phyloP scores from a whole-genome alignment of 2,797 vertebrate species.

The Arrhamphus sclerolepis region DNA sequence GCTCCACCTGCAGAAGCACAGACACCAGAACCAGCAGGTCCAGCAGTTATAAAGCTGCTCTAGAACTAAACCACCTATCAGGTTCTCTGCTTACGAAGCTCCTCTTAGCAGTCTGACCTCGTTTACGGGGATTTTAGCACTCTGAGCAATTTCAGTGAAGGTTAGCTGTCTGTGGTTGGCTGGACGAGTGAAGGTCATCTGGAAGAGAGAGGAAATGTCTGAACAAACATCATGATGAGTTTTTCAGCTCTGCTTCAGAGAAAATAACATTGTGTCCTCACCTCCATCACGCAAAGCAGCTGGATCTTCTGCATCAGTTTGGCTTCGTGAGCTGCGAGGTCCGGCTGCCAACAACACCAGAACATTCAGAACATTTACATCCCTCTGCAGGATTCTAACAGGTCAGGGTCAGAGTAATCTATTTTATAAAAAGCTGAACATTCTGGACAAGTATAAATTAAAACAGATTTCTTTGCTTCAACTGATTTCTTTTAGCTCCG shows the following conservation, averaged over 20 bases:
- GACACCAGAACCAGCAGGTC: not conserved
- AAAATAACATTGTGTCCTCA: conserved; percentile 57
- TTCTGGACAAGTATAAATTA: too few species aligned
- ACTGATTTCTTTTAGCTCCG: too few species aligned
- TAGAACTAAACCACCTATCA: too few species aligned
- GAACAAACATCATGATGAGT: not conserved
- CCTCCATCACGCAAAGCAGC: conserved; percentile 97
- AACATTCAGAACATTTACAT: too few species aligned
- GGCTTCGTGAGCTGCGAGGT: conserved; percentile 91
- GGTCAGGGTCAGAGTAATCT: too few species aligned
- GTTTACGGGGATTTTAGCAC: conserved; percentile 90
- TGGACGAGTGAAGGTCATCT: conserved; percentile 99
- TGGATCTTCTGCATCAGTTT: conserved; percentile 98
- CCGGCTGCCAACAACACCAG: conserved; percentile 81
- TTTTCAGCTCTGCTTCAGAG: too few species aligned
- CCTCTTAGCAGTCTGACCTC: conserved; percentile 80
- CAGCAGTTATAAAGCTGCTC: too few species aligned
- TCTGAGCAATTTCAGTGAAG: conserved; percentile 93
- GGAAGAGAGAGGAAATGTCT: conserved; percentile 1
- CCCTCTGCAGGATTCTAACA: too few species aligned
- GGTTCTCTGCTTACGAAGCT: too few species aligned
- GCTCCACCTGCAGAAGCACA: conserved; percentile 86
- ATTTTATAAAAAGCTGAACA: too few species aligned
- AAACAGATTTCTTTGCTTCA: too few species aligned
- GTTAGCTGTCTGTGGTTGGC: conserved; percentile 96